Conservation (phyloP, 2,113 vertebrate species). For the Chunga burmeisteri region DNA sequence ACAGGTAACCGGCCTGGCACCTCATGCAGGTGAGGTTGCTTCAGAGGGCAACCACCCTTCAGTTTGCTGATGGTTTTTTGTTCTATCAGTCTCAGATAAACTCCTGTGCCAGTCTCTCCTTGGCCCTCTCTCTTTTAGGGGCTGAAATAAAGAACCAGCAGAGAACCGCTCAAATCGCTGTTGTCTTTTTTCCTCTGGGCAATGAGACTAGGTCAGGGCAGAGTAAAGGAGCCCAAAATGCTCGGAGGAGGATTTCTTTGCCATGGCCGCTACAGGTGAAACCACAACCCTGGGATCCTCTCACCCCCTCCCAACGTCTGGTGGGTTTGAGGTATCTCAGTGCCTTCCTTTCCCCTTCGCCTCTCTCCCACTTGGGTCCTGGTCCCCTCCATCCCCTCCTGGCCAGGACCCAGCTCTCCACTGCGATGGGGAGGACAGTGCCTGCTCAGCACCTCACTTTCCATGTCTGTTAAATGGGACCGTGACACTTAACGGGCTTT, state of each 20-base stretch:
- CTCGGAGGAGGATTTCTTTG: background rate
- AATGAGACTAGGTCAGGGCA: background rate
- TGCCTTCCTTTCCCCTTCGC: background rate
- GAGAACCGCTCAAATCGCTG: background rate
- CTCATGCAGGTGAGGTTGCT: background rate
- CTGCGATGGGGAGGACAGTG: background rate
- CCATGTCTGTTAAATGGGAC: background rate
- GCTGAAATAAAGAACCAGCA: background rate
- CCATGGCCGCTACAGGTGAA: background rate
- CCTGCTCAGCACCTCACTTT: background rate
- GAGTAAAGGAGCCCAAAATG: background rate
- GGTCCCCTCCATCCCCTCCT: background rate
- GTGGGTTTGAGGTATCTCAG: background rate
- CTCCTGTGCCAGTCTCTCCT: background rate
- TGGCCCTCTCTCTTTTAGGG: background rate
- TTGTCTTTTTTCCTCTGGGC: background rate
- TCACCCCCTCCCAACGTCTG: rapidly evolving
- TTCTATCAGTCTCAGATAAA: background rate
- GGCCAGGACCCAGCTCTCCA: background rate
- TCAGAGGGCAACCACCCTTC: background rate
- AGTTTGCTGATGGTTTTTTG: background rate
- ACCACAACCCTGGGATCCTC: background rate
- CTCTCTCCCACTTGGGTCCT: background rate
- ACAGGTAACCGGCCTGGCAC: rapidly evolving
- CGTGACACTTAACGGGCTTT: background rate